phyloP scores from a whole-genome alignment of 2,113 vertebrate species.

The Cyphomyrus discorhynchus region DNA sequence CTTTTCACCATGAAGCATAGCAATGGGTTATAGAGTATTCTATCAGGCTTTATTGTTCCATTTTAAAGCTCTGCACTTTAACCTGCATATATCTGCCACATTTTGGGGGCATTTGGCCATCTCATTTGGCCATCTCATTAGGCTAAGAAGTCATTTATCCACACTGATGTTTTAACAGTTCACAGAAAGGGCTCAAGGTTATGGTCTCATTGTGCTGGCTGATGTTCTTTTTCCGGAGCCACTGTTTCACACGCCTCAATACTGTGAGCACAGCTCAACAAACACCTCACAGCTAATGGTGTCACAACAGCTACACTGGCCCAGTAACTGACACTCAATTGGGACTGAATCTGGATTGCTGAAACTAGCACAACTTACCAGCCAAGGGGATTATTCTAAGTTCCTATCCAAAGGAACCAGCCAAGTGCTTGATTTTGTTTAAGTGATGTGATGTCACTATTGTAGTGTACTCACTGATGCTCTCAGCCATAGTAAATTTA shows the following conservation, averaged over 20 bases:
- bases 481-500: neutral
- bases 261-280: neutral
- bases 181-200: neutral
- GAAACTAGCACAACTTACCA: neutral
- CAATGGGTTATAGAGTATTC: neutral
- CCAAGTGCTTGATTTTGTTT: neutral
- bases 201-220: neutral
- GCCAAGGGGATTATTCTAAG: neutral
- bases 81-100: neutral
- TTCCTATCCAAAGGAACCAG: neutral
- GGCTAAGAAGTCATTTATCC: neutral
- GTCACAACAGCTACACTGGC: neutral
- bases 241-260: neutral
- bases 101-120: neutral
- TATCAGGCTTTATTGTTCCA: neutral
- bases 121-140: neutral
- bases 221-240: neutral
- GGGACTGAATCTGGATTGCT: neutral
- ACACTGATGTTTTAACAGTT: neutral
- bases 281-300: neutral
- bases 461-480: neutral
- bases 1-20: neutral
- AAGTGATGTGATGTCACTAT: neutral
- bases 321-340: neutral
- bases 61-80: neutral